A percentile compares a stretch with the other conserved stretches of the same genome.
phyloP scores from a whole-genome alignment of 1,140 invertebrate genomes.

The Ips typographus region DNA sequence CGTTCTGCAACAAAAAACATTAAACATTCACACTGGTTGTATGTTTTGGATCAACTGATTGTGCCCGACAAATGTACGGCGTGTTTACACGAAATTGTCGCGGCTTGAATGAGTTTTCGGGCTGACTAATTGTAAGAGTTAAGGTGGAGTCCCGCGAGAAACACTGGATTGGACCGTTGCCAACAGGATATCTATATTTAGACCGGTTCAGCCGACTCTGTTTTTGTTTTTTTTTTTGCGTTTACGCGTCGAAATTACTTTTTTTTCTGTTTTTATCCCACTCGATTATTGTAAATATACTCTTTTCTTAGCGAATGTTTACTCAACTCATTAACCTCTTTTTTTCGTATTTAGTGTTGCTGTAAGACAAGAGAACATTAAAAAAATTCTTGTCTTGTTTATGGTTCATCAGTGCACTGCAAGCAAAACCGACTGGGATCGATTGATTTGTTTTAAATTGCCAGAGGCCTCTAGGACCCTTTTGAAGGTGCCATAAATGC shows the following conservation, averaged over 20 bases:
- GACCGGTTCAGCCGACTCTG: conserved; percentile 28
- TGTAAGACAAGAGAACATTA: no score
- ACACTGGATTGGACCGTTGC: conserved; percentile 42
- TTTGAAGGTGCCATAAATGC: no score
- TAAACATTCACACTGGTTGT: conserved; percentile 5
- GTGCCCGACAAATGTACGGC: neutral
- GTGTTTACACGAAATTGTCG: conserved; percentile 33
- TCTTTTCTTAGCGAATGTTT: no score
- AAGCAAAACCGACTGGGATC: no score
- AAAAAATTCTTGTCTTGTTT: no score
- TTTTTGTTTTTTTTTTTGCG: conserved; percentile 19
- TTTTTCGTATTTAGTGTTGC: no score
- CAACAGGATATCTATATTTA: conserved; percentile 53
- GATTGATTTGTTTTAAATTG: no score
- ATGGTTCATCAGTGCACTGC: no score
- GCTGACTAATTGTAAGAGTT: conserved; percentile 47
- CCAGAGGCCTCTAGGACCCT: no score
- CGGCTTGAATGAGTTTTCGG: conserved; percentile 36
- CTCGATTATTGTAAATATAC: no score
- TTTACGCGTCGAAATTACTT: conserved; percentile 10
- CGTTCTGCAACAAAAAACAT: conserved; percentile 43
- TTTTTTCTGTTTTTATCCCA: no score
- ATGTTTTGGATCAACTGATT: neutral
- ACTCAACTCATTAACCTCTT: no score
- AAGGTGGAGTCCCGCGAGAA: conserved; percentile 44